These are phyloP conservation scores for Caenorhabditis sp. DNA, from an alignment of 2,888 invertebrate genomes.

Conservation along the genomic window DNA sequence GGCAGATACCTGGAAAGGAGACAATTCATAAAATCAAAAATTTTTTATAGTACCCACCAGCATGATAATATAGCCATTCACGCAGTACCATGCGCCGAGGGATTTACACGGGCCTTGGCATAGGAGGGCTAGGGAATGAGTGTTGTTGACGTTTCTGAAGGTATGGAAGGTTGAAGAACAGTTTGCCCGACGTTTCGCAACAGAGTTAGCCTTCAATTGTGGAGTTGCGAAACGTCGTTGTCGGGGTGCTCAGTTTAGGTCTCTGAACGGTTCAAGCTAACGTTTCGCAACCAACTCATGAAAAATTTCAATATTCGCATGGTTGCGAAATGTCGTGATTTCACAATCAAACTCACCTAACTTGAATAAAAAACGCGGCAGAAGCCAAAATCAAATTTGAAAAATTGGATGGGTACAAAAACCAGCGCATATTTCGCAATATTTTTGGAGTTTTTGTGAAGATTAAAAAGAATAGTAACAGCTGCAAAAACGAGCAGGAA, in stretches of 20 bases:
- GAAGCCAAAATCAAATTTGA: conserved; percentile 10
- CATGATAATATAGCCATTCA: conserved; percentile 39
- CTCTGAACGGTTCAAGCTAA: too few species aligned
- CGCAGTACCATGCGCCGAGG: conserved; percentile 27
- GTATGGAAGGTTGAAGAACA: conserved; percentile 2
- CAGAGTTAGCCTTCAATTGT: too few species aligned
- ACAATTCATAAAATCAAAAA: too few species aligned
- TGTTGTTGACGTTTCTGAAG: conserved; percentile 53
- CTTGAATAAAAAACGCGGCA: conserved; percentile 27
- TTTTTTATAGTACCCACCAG: conserved; percentile 9
- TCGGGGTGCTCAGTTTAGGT: too few species aligned
- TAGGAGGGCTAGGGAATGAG: conserved; percentile 34
- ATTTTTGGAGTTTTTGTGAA: conserved; percentile 18
- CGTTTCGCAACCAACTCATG: conserved; percentile 5
- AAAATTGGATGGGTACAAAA: conserved; percentile 36
- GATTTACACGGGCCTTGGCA: conserved; percentile 49
- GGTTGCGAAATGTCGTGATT: too few species aligned
- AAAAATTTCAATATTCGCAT: not conserved
- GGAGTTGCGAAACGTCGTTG: too few species aligned
- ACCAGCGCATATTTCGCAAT: conserved; percentile 16
- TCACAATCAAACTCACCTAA: conserved; percentile 1
- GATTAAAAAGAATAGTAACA: conserved; percentile 26
- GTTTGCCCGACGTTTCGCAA: too few species aligned
- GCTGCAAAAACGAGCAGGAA: not conserved
- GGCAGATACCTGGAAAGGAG: too few species aligned